phyloP scores from a whole-genome alignment of 2,113 vertebrate species.

The Mesembrinibis cayennensis region DNA sequence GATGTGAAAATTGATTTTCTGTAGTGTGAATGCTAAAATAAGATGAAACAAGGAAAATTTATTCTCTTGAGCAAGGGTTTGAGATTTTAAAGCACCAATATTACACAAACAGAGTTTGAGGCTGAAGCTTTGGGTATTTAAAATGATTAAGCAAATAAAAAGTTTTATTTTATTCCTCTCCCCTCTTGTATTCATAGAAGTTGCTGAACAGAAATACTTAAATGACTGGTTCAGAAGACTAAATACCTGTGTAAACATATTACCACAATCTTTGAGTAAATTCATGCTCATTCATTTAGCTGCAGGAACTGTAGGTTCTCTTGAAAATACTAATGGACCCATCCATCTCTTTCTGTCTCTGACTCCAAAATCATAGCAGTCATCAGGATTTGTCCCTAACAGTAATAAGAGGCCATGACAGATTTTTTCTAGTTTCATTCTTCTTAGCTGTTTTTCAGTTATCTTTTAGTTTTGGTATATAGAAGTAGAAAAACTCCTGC shows the following conservation, averaged over 20 bases:
- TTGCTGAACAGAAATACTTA: not conserved
- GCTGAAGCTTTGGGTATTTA: not conserved
- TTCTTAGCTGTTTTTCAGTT: not conserved
- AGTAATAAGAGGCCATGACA: accelerated
- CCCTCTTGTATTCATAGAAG: not conserved
- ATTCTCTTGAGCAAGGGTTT: not conserved
- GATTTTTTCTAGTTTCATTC: not conserved
- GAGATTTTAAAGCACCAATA: not conserved
- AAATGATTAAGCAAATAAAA: not conserved
- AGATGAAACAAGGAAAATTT: not conserved
- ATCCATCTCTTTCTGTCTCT: not conserved
- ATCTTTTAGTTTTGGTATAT: not conserved
- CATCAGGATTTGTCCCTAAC: not conserved
- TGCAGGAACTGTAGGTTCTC: not conserved
- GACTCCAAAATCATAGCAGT: not conserved
- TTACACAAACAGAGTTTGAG: not conserved
- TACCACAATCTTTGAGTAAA: not conserved
- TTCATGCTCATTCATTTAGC: not conserved
- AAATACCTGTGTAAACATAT: not conserved
- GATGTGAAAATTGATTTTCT: conserved; percentile 5
- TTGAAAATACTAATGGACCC: not conserved
- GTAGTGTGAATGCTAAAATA: not conserved
- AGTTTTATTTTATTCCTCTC: not conserved
- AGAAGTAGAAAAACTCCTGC: not conserved
- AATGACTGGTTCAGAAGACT: not conserved